Conservation (phyloP, 2,113 vertebrate genomes). For the Fukomys damarensis region DNA sequence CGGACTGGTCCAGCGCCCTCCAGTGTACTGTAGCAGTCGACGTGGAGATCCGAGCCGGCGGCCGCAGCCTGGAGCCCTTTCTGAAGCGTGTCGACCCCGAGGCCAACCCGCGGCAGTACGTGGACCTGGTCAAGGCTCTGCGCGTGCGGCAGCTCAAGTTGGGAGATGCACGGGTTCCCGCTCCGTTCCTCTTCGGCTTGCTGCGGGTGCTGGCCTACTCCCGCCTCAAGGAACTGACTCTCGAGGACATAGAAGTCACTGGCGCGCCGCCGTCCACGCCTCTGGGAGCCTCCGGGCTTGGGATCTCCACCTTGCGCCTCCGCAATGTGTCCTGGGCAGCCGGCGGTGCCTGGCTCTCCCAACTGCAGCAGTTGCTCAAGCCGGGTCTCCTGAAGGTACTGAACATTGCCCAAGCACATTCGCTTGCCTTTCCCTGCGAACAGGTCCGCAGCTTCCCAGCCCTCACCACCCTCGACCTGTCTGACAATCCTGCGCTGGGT, state of each 20-base stretch:
- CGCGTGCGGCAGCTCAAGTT: conserved; percentile 77
- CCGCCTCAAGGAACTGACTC: conserved; percentile 78
- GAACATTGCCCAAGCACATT: conserved; percentile 51
- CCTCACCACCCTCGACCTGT: conserved; percentile 82
- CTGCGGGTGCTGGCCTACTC: conserved; percentile 81
- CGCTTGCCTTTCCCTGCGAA: conserved; percentile 80
- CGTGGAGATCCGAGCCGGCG: conserved; percentile 84
- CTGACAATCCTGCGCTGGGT: conserved; percentile 77
- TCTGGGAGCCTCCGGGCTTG: neutral
- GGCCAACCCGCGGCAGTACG: fast-evolving
- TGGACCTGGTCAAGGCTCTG: conserved; percentile 49
- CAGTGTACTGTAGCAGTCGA: conserved; percentile 76
- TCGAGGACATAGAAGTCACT: conserved; percentile 79
- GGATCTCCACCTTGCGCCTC: conserved; percentile 79
- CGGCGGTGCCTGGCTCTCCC: conserved; percentile 37
- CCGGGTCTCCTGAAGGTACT: conserved; percentile 81
- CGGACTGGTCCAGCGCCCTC: neutral
- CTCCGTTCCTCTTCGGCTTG: conserved; percentile 71
- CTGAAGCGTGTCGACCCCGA: neutral
- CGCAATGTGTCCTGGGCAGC: conserved; percentile 74
- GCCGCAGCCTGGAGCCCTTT: conserved; percentile 78
- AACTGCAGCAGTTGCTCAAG: conserved; percentile 80
- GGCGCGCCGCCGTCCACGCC: conserved; percentile 47
- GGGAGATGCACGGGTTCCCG: conserved; percentile 75
- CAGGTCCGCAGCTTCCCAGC: conserved; percentile 60